Conservation (phyloP, 2,797 vertebrate species). For the Diplodus puntazzo region DNA sequence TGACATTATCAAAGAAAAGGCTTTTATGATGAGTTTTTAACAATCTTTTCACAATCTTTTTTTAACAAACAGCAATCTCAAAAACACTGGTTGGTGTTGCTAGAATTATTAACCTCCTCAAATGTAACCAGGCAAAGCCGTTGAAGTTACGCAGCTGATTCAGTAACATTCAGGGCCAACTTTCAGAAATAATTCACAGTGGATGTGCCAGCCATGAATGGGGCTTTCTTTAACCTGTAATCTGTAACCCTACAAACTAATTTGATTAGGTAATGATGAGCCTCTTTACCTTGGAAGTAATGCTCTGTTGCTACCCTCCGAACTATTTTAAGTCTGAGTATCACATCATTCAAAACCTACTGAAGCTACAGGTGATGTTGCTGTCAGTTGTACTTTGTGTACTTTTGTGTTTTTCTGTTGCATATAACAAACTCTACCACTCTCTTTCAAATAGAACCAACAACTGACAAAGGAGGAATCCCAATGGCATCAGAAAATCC, state of each 20-base stretch:
- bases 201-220: background rate
- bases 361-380: background rate
- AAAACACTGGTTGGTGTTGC: background rate
- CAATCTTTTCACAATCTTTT: no score
- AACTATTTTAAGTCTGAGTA: background rate
- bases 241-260: background rate
- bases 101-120: background rate
- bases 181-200: background rate
- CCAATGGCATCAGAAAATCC: slow-evolving; percentile 83
- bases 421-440: slow-evolving; percentile 19
- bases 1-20: background rate
- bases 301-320: background rate
- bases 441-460: slow-evolving; percentile 78
- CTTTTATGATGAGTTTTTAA: background rate
- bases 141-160: background rate
- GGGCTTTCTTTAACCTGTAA: background rate
- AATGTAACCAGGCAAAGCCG: background rate
- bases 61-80: background rate
- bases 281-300: background rate
- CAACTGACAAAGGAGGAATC: slow-evolving; percentile 81
- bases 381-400: background rate
- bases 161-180: no score
- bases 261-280: background rate
- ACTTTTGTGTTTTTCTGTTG: background rate
- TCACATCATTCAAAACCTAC: background rate